Evolutionary conservation across 2,888 invertebrate species (phyloP).

Genomic region (Scaeva pyrastri): DNA sequence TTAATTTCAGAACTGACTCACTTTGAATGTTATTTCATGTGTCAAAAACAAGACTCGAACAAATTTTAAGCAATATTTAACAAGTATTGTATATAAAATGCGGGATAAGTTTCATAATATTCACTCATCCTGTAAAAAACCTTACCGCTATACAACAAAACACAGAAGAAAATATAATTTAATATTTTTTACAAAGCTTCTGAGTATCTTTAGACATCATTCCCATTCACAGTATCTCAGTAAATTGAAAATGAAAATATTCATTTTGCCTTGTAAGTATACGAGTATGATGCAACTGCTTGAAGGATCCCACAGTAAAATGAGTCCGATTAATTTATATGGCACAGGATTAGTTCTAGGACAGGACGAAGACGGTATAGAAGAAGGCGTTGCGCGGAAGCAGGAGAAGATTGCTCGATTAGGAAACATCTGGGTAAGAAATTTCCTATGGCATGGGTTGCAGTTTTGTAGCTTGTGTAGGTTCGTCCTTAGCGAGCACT

Average conservation of each 20-base stretch:
- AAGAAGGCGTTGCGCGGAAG: not conserved
- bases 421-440: not conserved
- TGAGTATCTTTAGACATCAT: not conserved
- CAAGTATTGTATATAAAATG: not conserved
- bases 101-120: not conserved
- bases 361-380: too few relatives aligned
- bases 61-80: not conserved
- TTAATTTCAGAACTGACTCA: not conserved
- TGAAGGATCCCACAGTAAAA: not conserved
- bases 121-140: not conserved
- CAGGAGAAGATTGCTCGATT: not conserved
- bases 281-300: conserved; percentile 34
- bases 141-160: not conserved
- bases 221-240: not conserved
- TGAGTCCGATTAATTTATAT: conserved; percentile 39
- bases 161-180: not conserved
- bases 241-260: conserved; percentile 46
- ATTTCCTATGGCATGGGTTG: conserved; percentile 15
- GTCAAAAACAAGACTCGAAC: not conserved
- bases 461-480: conserved; percentile 1
- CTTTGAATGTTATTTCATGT: not conserved
- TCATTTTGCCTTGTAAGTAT: conserved; percentile 36
- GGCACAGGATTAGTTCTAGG: conserved; percentile 22
- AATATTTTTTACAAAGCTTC: conserved; percentile 8
- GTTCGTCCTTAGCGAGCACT: conserved; percentile 5